Evolutionary conservation across 23 tunicate genomes (phyloP), one percentile per base, ranked within the genome.

Genomic region (Clavelina lepadiformis): DNA sequence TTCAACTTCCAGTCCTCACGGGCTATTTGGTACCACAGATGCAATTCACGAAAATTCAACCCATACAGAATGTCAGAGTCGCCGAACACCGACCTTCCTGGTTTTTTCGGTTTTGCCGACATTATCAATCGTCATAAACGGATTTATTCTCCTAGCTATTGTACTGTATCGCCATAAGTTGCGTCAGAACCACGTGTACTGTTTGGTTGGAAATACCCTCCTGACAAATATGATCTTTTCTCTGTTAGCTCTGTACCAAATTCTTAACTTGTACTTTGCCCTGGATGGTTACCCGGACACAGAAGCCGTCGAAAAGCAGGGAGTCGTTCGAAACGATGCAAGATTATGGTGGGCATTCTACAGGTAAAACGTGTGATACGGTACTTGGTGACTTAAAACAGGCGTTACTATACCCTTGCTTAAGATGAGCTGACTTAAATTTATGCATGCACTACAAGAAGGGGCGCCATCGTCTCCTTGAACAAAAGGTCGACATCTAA

Each of bases 111-210:
- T 56, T 26, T 36, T 77, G 31, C 83, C 83, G 7, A 45, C 77
- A 24, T 47, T 69, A 19, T 38, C 77, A 34, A 46, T 79, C n/a
- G 11, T 70, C 35, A 59, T 79, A 22, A 79, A 70, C 61, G 61
- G 51, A 27, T 15, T 69, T 26, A 54, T 61, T 25, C 71, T 69
- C n/a, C 26, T 70, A 29, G 68, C 85, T 35, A 19, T 79, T 54
- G 3, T 66, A 25, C 34, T 71, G 60, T 26, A 79, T 46, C 47
- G 85, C 11, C 35, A 50, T 24, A 49, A 73, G 34, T 51, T 69
- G 28, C 85, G 77, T 46, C 85, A 79, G 64, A 79, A 76, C 51
- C 46, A 76, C 50, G 85, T 79, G 33, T 79, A 79, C 51, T 61
- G 46, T 33, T 71, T 69, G 56, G 85, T 79, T 2, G 75, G 85